Base-by-base conservation (phyloP, 2,888 invertebrate genomes). In the Cartodere bifasciata region DNA sequence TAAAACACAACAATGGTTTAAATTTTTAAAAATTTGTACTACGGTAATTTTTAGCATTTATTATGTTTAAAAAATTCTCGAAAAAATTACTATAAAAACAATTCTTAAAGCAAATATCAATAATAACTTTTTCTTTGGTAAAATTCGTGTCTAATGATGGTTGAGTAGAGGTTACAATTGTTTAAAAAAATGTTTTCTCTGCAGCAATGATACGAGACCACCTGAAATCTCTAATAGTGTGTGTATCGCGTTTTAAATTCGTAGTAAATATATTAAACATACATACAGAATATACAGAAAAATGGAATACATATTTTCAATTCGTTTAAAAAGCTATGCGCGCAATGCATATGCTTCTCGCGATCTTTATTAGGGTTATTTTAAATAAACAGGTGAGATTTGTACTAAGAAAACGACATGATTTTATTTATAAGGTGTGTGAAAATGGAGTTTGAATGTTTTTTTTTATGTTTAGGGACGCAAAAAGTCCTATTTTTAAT, bases 311-410 rank as follows among this genome's bases (percentile, higher is more conserved):
- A 42, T 38, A 33, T 38, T n/a, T n/a, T 44, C 35, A 31, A 34
- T 34, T 35, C 41, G 39, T 42, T 36, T 41, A 41, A 48, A 52
- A 53, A 55, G 58, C 58, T 53, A 46, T 59, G 60, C 59, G 60
- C 60, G 60, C 59, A 62, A 60, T 60, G 61, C 62, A 61, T 48
- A 53, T 43, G 55, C 58, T 57, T 53, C 43, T 52, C 60, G 60
- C 56, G 60, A 49, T 45, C 49, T 50, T 37, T 49, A 43, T 53
- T 58, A 57, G 54, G 55, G 55, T 54, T 48, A 51, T 45, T 40
- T 44, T 38, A 36, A 22, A 31, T 32, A 43, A 44, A 48, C 62
- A 62, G 62, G 62, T 62, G 62, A 62, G 60, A 61, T 53, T 49
- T 47, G 48, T 52, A 49, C 11, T 23, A 23, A 23, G 9, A 5